Evolutionary conservation across 1,140 invertebrate species (phyloP).

Genomic region (Lordiphosa mommai): DNA sequence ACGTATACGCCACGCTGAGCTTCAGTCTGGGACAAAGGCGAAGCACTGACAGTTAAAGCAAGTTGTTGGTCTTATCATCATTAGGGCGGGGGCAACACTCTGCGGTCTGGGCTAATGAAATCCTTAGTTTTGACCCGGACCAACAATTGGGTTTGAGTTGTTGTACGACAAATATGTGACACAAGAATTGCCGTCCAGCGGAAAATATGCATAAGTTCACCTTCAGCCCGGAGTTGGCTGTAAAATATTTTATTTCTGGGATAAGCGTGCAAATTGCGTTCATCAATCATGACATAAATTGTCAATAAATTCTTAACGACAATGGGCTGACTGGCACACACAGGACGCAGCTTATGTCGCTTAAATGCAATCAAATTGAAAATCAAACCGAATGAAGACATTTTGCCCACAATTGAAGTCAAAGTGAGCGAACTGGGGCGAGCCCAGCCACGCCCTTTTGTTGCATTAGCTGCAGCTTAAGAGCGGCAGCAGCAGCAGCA

Average conservation of each 20-base stretch:
- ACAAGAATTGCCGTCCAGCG: no score
- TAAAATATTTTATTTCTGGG: background rate
- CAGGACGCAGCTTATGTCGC: constrained; percentile 29
- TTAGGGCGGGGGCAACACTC: no score
- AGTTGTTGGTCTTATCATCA: no score
- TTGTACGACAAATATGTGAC: no score
- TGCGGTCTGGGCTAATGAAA: no score
- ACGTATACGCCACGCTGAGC: constrained; percentile 61
- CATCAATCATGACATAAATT: constrained; percentile 69
- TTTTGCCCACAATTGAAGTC: constrained; percentile 51
- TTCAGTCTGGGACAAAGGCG: background rate
- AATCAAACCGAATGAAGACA: constrained; percentile 69
- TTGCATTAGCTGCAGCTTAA: constrained; percentile 49
- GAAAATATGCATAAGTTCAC: no score
- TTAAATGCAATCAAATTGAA: constrained; percentile 75
- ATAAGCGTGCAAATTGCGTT: constrained; percentile 63
- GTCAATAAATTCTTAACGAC: constrained; percentile 54
- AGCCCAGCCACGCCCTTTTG: constrained; percentile 35
- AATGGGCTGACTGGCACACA: constrained; percentile 2
- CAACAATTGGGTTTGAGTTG: no score
- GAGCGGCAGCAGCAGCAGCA: constrained; percentile 1
- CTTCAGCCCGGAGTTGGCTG: no score
- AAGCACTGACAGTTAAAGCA: no score
- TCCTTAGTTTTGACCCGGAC: no score
- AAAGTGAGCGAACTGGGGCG: constrained; percentile 26